Percentiles rank a stretch among this genome's conserved stretches.
phyloP scores from a whole-genome alignment of 2,888 invertebrate species.

The Campoletis raptor region DNA sequence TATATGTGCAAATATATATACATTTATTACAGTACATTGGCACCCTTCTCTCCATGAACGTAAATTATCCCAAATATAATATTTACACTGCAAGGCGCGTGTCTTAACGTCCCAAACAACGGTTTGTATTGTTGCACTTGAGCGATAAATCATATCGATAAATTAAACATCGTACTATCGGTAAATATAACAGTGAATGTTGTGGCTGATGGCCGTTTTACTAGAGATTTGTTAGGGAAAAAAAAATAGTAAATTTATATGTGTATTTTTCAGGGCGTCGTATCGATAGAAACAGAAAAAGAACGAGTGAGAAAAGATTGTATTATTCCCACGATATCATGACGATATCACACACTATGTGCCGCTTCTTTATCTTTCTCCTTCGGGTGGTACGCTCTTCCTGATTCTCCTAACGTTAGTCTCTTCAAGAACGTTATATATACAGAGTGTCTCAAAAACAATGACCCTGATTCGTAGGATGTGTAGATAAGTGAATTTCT shows the following conservation, averaged over 20 bases:
- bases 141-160: constrained; percentile 61
- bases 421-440: background rate
- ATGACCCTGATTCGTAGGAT: background rate
- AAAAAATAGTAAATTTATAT: constrained; percentile 46
- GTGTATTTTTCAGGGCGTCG: constrained; percentile 15
- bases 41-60: constrained; percentile 34
- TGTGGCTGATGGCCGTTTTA: constrained; percentile 44
- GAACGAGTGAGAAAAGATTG: constrained; percentile 34
- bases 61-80: constrained; percentile 61
- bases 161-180: constrained; percentile 45
- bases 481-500: background rate
- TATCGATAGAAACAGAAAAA: constrained; percentile 13
- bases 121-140: constrained; percentile 37
- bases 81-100: constrained; percentile 60
- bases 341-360: constrained; percentile 44
- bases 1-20: constrained; percentile 16
- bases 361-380: constrained; percentile 54
- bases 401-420: constrained; percentile 43
- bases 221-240: constrained; percentile 39
- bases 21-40: constrained; percentile 27
- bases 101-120: constrained; percentile 42
- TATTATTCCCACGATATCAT: constrained; percentile 62
- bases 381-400: constrained; percentile 50
- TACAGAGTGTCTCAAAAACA: constrained; percentile 2
- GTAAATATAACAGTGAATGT: constrained; percentile 39